Evolutionary conservation across 2,113 vertebrate genomes (phyloP), one percentile per base, ranked within the genome.

Genomic region (Cebus imitator): DNA sequence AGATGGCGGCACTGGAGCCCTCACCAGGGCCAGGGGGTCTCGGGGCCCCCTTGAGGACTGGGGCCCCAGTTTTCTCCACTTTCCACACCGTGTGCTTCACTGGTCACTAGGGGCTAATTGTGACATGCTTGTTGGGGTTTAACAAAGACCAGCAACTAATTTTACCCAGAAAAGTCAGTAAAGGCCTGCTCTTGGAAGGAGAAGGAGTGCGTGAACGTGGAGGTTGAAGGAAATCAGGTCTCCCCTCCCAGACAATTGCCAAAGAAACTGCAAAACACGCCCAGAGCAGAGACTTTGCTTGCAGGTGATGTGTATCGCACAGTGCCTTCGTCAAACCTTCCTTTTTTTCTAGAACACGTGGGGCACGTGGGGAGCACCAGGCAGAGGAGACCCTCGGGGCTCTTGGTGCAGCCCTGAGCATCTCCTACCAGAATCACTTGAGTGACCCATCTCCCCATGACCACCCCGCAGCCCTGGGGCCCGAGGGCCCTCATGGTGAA

Each of bases 271-370:
- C 5, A 35, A 0, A 50, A 68, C 50, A 61, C 13, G 8, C 35
- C 5, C 37, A 6, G 0, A 0, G 43, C 9, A 1, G 55, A 55
- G 2, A 23, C 7, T 45, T 11, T 12, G 3, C 8, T 1, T 10
- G 32, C 30, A 13, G 1, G 66, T 0, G 0, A 32, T 5, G 37
- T 0, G 32, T 8, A 23, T 6, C 12, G 23, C 20, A 3, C 0
- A 1, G 45, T 18, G 32, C 3, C 0, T 81, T 30, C 66, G 68
- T n/a, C 0, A 6, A 93, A 48, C 35, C 1, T 17, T 12, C 6
- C 8, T 10, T 68, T 35, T 35, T 35, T 68, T 8, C 32, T 30
- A 68, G 66, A 35, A 68, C 32, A 16, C 66, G 0, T 1, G 13
- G 12, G 12, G 27, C 61, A 14, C 12, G 5, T 32, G 27, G 27